phyloP scores from a whole-genome alignment of 2,888 invertebrate genomes.

The Carterocephalus palaemon region DNA sequence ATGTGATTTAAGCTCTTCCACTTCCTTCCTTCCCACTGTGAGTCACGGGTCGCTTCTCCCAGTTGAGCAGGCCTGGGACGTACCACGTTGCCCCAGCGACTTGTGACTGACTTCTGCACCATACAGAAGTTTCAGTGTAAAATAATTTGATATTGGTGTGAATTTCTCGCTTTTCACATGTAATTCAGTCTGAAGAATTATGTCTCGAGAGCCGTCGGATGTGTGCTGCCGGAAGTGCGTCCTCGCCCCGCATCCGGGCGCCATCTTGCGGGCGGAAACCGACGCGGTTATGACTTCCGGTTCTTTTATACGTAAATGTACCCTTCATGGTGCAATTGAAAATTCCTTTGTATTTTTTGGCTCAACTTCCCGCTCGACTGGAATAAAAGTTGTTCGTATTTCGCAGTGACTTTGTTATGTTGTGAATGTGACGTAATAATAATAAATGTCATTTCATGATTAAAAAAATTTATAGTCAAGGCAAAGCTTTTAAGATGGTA shows the following conservation, averaged over 20 bases:
- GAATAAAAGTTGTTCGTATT: no score
- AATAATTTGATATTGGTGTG: not conserved
- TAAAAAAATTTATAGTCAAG: no score
- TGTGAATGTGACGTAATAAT: no score
- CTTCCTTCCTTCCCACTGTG: no score
- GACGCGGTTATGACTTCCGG: slow-evolving; percentile 62
- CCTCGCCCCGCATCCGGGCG: slow-evolving; percentile 64
- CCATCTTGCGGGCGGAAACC: slow-evolving; percentile 64
- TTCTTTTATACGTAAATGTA: slow-evolving; percentile 41
- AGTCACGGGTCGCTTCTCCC: no score
- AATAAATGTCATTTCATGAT: no score
- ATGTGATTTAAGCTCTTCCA: not conserved
- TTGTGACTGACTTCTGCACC: no score
- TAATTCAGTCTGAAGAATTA: slow-evolving; percentile 26
- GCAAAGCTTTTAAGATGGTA: no score
- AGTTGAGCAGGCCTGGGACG: no score
- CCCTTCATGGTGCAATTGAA: slow-evolving; percentile 21
- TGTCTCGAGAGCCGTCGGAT: slow-evolving; percentile 47
- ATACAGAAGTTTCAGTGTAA: not conserved
- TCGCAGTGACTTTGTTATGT: no score
- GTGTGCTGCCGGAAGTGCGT: slow-evolving; percentile 55
- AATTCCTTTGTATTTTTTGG: slow-evolving; percentile 9
- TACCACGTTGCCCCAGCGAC: no score
- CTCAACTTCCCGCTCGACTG: no score
- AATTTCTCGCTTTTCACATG: not conserved